Base-by-base conservation (phyloP, 2,113 vertebrate species). In the Percina caprodes region DNA sequence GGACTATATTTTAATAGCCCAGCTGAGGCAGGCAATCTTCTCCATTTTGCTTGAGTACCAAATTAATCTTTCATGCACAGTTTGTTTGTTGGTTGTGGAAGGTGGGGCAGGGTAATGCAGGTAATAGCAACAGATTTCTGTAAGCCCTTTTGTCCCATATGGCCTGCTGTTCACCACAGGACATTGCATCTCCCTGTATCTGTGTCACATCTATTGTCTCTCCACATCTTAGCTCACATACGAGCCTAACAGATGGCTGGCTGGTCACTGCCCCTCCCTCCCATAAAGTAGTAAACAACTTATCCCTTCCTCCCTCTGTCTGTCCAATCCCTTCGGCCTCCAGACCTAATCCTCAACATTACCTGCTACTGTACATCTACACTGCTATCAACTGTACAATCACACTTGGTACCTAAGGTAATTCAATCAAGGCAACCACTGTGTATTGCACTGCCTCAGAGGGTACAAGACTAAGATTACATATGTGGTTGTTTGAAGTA, bases 211-310 rank as follows among this genome's bases (percentile, higher is more conserved):
- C 70, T 70, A 87, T 92, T 86, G 84, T 92, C 63, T 82, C n/a
- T 76, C 19, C 73, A 74, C 10, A n/a, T 76, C 78, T 88, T 63
- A 83, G 83, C 61, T 84, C 68, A 46, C 48, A 56, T n/a, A 63
- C 61, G 61, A 69, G 62, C 48, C 33, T 42, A 79, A 79, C 92
- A 94, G 93, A 93, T 94, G 93, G 92, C 82, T 16, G 58, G 78
- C 76, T 75, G 70, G 59, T 79, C 39, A 52, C 84, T 69, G 56
- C 88, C 84, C 84, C 82, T 71, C 88, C 90, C 84, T 71, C 88
- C 90, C 84, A 87, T 54, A 63, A 90, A 87, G 70, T 62, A 82
- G 86, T 91, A 93, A 92, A 93, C 92, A 92, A 87, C 90, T 90
- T 82, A 89, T 76, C 83, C 60, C 83, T 73, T 76, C 42, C 42